Evolutionary conservation across 2,797 vertebrate genomes (phyloP), one percentile per base, ranked within the genome.

Genomic region (Lerista edwardsae): DNA sequence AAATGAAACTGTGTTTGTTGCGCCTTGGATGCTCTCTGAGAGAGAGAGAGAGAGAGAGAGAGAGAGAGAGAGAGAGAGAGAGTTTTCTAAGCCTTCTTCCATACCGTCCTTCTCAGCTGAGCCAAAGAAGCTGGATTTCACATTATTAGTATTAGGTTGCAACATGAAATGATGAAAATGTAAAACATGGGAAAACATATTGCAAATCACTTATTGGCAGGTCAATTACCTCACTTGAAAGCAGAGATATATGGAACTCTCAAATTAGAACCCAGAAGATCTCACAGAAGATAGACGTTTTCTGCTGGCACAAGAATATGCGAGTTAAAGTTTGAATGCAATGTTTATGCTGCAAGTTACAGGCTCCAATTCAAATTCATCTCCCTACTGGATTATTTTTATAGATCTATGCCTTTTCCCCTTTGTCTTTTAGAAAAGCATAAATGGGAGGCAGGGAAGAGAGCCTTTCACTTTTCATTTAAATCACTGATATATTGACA

Each of bases 191-290:
- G 92, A 87, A 91, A 95, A 94, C 93, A 95, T 90, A 92, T 88
- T 94, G 91, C 92, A 94, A 95, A 94, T 96, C 95, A 95, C 90
- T 94, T 94, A 95, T 90, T 94, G 94, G 94, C 94, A 95, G 93
- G 89, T 90, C 68, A 75, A 87, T 90, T 75, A 87, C 91, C 92
- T 95, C 87, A 92, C 92, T 94, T 93, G 67, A 84, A 95, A 71
- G 19, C 61, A 87, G 91, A 76, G 74, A 55, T 55, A 72, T 88
- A 91, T 93, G 91, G 93, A 93, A 91, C 94, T 95, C 94, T 94
- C 93, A 93, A 88, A 75, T 86, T 91, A 85, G 92, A 95, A 91
- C 92, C 88, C 91, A 92, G 90, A 92, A 92, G 91, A 92, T 86
- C 90, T 92, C 93, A 90, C 92, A 0, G 41, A 91, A 89, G 91